These are phyloP conservation scores for Plagiodera versicolora DNA, from an alignment of 2,888 invertebrate genomes.

Conservation along the genomic window DNA sequence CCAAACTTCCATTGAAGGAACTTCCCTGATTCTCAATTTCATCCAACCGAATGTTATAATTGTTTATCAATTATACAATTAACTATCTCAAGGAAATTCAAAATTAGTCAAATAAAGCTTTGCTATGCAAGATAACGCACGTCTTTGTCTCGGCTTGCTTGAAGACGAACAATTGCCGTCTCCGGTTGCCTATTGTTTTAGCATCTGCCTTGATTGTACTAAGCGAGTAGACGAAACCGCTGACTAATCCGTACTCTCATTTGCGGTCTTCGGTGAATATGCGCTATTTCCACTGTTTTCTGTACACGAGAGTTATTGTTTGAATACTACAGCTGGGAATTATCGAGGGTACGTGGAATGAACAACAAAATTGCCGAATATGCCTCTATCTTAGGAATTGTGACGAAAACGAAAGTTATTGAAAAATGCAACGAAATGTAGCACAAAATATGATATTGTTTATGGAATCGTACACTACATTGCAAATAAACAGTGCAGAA, in stretches of 20 bases:
- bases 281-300: slow-evolving; percentile 25
- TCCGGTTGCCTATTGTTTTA: slow-evolving; percentile 39
- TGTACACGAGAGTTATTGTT: slow-evolving; percentile 4
- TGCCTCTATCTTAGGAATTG: too few species aligned
- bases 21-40: too few species aligned
- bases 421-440: too few species aligned
- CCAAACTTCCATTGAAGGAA: too few species aligned
- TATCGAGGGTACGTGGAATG: not conserved
- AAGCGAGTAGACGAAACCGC: slow-evolving; percentile 29
- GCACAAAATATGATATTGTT: too few species aligned
- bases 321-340: not conserved
- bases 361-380: too few species aligned
- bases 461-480: too few species aligned
- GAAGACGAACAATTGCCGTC: slow-evolving; percentile 32
- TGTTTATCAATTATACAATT: not conserved
- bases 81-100: not conserved
- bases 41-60: not conserved
- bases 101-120: slow-evolving; percentile 4
- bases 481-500: too few species aligned
- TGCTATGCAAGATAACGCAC: slow-evolving; percentile 37
- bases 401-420: too few species aligned
- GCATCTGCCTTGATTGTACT: slow-evolving; percentile 38
- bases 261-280: slow-evolving; percentile 17
- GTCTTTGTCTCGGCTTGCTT: slow-evolving; percentile 25
- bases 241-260: slow-evolving; percentile 37